Base-by-base conservation (phyloP, 2,888 invertebrate species). In the Cactoblastis cactorum region DNA sequence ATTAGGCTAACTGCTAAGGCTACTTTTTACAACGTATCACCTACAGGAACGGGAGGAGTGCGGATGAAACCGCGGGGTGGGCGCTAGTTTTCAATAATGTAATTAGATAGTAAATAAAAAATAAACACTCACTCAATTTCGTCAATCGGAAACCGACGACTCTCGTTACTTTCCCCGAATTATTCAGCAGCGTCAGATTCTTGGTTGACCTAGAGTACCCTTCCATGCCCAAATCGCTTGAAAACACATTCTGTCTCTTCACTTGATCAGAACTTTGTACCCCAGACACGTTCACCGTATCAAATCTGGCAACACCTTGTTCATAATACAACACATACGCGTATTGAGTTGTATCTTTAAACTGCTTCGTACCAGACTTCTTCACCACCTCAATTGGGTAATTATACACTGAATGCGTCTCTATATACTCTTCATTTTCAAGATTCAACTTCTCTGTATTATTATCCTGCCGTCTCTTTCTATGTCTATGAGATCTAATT, bases 281-380 rank as follows among this genome's bases (percentile, higher is more conserved):
- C 1, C 80, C 80, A 3, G 58, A 57, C 0, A 80, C 69, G 2
- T 66, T 59, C 4, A 63, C 62, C 0, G 69, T 57, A 33, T 83
- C 83, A 32, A 71, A 78, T 15, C 76, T 77, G 0, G 81, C 67
- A 0, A 77, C 71, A 0, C 90, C 88, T 54, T 87, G 80, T 35
- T 90, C 89, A 38, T 86, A 90, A 56, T 85, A 90, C 24, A 90
- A 55, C 0, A 90, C 87, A 50, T 90, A 90, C 0, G 84, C 88
- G 1, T 90, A 78, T 49, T 83, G 79, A 0, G 79, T 77, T 0
- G 77, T 69, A 37, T 80, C 75, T 37, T 70, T 78, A 45, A 74
- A 71, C 33, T 68, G 66, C 28, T 68, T 69, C 0, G 62, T 53
- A 43, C 68, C 65, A 0, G 81, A 82, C 53, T 84, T 87, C 59